Evolutionary conservation across 2,797 vertebrate species (phyloP).

Genomic region (Sciurus vulgaris): DNA sequence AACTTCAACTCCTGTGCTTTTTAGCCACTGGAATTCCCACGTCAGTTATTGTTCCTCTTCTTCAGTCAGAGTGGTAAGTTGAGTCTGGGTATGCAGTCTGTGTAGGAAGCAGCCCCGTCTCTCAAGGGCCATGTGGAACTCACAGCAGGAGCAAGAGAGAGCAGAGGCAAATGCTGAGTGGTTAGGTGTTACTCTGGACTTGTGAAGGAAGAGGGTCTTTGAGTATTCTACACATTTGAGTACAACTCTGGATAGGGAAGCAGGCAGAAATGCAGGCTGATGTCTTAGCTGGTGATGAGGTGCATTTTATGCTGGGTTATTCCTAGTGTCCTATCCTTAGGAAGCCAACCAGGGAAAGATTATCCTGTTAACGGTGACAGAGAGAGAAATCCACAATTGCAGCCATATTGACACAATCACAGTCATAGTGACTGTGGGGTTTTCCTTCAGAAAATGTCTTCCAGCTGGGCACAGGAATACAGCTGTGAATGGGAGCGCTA

Average conservation of each 20-base stretch:
- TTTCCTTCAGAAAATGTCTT: not conserved
- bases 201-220: conserved; percentile 2
- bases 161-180: not conserved
- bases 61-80: not conserved
- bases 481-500: not conserved
- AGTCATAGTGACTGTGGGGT: not conserved
- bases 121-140: not conserved
- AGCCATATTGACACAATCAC: not conserved
- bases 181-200: not conserved
- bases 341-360: not conserved
- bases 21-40: not conserved
- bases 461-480: not conserved
- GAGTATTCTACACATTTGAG: not conserved
- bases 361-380: not conserved
- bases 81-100: not conserved
- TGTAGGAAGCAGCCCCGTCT: not conserved
- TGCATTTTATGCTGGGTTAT: not conserved
- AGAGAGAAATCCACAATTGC: not conserved
- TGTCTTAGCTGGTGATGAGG: not conserved
- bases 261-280: not conserved
- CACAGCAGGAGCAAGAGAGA: not conserved
- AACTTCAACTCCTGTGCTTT: not conserved
- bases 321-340: not conserved
- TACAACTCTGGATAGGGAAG: not conserved
- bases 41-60: not conserved